Evolutionary conservation across 2,888 invertebrate genomes (phyloP).

Genomic region (Erebia aethiops): DNA sequence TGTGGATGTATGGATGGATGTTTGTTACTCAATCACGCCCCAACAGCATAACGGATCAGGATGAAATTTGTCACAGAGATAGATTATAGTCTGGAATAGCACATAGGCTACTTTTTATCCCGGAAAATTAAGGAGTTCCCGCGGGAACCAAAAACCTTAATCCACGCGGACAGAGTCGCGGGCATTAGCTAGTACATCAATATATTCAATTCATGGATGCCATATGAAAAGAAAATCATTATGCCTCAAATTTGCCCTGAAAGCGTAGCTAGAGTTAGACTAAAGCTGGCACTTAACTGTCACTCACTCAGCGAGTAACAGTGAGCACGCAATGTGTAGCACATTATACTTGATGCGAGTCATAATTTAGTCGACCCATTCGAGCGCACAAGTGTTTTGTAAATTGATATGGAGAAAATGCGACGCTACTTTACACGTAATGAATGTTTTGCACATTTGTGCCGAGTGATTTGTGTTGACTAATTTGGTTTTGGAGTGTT

Average conservation of each 20-base stretch:
- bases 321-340: conserved; percentile 34
- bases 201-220: no score
- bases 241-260: conserved; percentile 26
- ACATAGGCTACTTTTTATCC: no score
- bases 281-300: conserved; percentile 36
- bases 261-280: conserved; percentile 31
- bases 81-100: no score
- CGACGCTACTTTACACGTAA: conserved; percentile 26
- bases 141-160: no score
- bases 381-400: conserved; percentile 36
- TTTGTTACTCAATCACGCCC: no score
- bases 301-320: conserved; percentile 31
- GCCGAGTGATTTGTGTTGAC: conserved; percentile 19
- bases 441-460: conserved; percentile 28
- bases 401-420: conserved; percentile 37
- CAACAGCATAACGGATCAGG: no score
- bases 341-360: conserved; percentile 35
- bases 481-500: conserved; percentile 18
- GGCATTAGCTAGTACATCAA: no score
- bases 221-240: conserved; percentile 3
- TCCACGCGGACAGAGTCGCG: no score
- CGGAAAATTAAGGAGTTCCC: no score
- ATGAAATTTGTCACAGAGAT: no score
- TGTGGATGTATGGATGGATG: no score
- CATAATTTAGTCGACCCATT: conserved; percentile 38